Evolutionary conservation across 2,888 invertebrate genomes (phyloP), one percentile per base, ranked within the genome.

Genomic region (Ctena decussata): DNA sequence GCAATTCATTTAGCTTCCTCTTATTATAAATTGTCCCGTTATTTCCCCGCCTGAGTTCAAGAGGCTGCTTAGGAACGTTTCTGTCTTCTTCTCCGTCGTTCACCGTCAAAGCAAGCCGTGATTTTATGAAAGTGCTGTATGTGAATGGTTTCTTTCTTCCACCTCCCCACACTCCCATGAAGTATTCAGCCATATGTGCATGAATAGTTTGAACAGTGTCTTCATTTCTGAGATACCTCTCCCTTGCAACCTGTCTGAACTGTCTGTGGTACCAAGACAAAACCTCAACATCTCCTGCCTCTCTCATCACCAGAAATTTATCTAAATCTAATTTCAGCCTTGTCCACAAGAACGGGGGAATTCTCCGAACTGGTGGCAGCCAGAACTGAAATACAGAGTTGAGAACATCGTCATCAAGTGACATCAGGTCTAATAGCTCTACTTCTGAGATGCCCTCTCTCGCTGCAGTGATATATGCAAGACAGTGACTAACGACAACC

Each of bases 281-380:
- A 0, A 93, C 93, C 18, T 89, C 85, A 49, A 91, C 91, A 24
- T 91, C 91, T 41, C 94, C 94, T 0, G 91, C 92, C 30, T 91
- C 89, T 39, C 92, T 73, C 69, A 91, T 90, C 0, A 90, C 91
- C n/a, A 94, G 85, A 79, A 93, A 94, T 24, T 91, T 91, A 24
- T 83, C 82, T 8, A 94, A 77, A 37, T 92, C 93, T 18, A 90
- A 12, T 49, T 90, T 86, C 18, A 94, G 82, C 6, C 94, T 77
- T 8, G 94, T 89, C 94, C 93, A 94, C 24, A 94, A 84, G n/a
- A 93, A 91, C 6, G 94, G 91, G 6, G 94, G 94, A 21, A 95
- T 89, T 46, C 95, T 88, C 0, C 94, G 82, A 12, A 93, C 85
- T 0, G 94, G 95, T 27, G 95, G 94, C 78, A 92, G 89, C 91